Conservation (phyloP, 2,113 vertebrate genomes). For the Ammodytes dubius region DNA sequence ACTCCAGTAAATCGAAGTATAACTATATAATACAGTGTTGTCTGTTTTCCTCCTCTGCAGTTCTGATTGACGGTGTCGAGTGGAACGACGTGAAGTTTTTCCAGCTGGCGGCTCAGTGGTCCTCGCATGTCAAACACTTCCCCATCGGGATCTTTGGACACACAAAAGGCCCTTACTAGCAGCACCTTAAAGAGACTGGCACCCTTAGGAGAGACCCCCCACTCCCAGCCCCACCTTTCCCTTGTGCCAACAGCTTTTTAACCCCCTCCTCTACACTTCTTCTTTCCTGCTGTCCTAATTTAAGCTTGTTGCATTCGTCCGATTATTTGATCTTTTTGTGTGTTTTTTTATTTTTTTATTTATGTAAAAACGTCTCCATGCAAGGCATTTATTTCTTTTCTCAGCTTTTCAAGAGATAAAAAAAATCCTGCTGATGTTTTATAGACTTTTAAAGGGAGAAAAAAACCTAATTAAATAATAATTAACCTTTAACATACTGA, state of each 20-base stretch:
- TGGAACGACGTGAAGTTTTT: constrained; percentile 99
- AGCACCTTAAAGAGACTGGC: constrained; percentile 66
- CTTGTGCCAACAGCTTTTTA: constrained; percentile 75
- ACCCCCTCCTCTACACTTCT: constrained; percentile 38
- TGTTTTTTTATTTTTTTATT: constrained; percentile 74
- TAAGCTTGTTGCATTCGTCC: constrained; percentile 62
- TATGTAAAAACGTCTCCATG: constrained; percentile 70
- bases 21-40: not conserved
- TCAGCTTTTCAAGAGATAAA: constrained; percentile 74
- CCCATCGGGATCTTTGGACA: constrained; percentile 97
- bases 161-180: constrained; percentile 91
- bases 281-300: constrained; percentile 70
- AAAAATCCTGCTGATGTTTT: constrained; percentile 75
- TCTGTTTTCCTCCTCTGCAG: constrained; percentile 75
- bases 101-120: constrained; percentile 98
- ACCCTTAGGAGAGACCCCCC: constrained; percentile 54
- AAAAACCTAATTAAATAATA: constrained; percentile 53
- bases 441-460: constrained; percentile 62
- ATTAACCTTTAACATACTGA: constrained; percentile 64
- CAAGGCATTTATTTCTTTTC: constrained; percentile 71
- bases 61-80: constrained; percentile 95
- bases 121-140: constrained; percentile 98
- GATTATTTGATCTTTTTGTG: constrained; percentile 69
- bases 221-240: constrained; percentile 1
- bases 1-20: not conserved